A percentile compares a stretch with the other conserved stretches of the same genome.
phyloP scores from a whole-genome alignment of 2,113 vertebrate genomes.

The Ellobius talpinus region DNA sequence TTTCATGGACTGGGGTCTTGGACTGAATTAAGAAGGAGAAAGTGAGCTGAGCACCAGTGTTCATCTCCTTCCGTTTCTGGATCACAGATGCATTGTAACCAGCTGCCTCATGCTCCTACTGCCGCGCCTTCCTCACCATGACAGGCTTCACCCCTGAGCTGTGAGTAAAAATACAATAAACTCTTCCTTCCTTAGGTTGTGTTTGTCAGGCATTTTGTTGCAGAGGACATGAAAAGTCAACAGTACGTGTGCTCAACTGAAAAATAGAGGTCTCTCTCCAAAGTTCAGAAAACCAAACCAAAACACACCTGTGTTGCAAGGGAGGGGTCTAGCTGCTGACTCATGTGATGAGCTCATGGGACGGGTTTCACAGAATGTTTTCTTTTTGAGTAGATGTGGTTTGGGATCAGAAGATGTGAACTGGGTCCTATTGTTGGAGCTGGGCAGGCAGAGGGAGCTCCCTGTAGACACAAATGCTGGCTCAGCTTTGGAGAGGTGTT shows the following conservation, averaged over 20 bases:
- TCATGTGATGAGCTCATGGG: not conserved
- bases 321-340: not conserved
- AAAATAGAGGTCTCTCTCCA: not conserved
- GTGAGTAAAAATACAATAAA: not conserved
- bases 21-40: not conserved
- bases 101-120: not conserved
- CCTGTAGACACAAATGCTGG: fast-evolving
- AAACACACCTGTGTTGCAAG: not conserved
- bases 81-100: not conserved
- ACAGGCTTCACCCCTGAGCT: not conserved
- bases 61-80: not conserved
- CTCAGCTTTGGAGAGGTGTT: not conserved
- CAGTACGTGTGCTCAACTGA: not conserved
- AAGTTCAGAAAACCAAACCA: not conserved
- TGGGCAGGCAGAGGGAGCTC: not conserved
- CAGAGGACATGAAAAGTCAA: not conserved
- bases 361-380: not conserved
- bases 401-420: not conserved
- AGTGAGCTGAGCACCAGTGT: not conserved
- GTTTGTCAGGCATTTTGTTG: not conserved
- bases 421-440: not conserved
- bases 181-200: not conserved
- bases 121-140: fast-evolving
- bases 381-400: not conserved
- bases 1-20: not conserved